phyloP scores from a whole-genome alignment of 2,888 invertebrate species.

The Cephus spinipes region DNA sequence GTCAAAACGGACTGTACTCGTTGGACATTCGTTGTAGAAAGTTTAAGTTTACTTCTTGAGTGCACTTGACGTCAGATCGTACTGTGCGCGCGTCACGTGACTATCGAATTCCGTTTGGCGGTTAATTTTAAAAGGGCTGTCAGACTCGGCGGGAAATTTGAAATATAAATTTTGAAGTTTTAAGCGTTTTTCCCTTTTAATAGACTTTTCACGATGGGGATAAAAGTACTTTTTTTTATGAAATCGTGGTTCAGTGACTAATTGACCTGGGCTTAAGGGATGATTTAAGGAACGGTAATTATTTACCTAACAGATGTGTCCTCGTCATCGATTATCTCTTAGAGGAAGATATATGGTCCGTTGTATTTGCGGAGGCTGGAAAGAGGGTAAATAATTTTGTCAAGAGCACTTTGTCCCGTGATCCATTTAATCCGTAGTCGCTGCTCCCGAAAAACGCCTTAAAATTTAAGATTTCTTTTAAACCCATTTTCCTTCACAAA shows the following conservation, averaged over 20 bases:
- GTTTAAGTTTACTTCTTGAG: too few relatives aligned
- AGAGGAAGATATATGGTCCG: not conserved
- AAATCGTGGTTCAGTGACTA: not conserved
- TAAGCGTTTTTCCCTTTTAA: not conserved
- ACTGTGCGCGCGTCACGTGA: not conserved
- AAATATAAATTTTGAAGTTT: not conserved
- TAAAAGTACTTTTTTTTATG: not conserved
- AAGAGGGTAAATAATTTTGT: not conserved
- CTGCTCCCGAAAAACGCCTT: not conserved
- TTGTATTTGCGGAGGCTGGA: not conserved
- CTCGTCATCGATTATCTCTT: not conserved
- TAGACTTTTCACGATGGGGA: not conserved
- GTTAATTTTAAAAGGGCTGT: not conserved
- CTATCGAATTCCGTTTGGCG: not conserved
- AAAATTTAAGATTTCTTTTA: not conserved
- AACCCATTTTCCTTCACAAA: not conserved
- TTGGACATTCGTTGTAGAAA: not conserved
- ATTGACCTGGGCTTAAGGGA: not conserved
- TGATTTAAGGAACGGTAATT: not conserved
- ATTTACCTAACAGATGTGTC: not conserved
- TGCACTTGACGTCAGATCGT: not conserved
- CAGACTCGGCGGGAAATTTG: not conserved
- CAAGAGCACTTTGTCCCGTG: not conserved
- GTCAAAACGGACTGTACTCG: not conserved
- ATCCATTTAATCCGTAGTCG: not conserved